Conservation (phyloP, 2,797 vertebrate species). For the Acomys russatus region DNA sequence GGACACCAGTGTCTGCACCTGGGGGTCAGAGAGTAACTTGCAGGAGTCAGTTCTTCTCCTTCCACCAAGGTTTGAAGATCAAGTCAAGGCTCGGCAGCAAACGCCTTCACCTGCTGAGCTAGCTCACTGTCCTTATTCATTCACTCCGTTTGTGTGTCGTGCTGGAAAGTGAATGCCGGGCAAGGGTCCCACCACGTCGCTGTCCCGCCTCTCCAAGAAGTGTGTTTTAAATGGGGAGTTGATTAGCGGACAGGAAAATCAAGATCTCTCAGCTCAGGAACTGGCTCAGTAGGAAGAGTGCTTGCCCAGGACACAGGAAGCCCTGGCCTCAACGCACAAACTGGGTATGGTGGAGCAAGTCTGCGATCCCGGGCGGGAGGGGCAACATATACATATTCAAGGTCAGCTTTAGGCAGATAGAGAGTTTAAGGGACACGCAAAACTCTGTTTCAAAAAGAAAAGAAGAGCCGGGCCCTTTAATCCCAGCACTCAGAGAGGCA, state of each 20-base stretch:
- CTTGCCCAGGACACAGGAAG: neutral
- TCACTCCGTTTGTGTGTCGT: neutral
- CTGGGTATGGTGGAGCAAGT: neutral
- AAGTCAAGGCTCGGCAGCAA: neutral
- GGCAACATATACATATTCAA: neutral
- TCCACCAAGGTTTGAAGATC: neutral
- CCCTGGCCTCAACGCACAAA: neutral
- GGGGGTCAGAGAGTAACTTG: neutral
- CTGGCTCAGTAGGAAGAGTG: neutral
- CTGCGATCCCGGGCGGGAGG: too few species aligned
- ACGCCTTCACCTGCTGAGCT: neutral
- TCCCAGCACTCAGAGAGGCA: too few species aligned
- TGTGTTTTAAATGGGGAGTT: too few species aligned
- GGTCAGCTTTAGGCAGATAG: neutral
- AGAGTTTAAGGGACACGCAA: neutral
- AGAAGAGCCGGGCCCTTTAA: too few species aligned
- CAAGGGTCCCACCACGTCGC: neutral
- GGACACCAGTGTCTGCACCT: neutral
- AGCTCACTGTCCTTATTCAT: neutral
- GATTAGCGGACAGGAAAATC: too few species aligned
- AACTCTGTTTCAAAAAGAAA: neutral
- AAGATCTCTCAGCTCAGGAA: too few species aligned
- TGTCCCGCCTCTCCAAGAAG: too few species aligned
- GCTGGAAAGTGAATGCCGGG: neutral
- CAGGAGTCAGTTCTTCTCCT: neutral